Evolutionary conservation across 2,888 invertebrate genomes (phyloP).

Genomic region (Strigamia maritima): DNA sequence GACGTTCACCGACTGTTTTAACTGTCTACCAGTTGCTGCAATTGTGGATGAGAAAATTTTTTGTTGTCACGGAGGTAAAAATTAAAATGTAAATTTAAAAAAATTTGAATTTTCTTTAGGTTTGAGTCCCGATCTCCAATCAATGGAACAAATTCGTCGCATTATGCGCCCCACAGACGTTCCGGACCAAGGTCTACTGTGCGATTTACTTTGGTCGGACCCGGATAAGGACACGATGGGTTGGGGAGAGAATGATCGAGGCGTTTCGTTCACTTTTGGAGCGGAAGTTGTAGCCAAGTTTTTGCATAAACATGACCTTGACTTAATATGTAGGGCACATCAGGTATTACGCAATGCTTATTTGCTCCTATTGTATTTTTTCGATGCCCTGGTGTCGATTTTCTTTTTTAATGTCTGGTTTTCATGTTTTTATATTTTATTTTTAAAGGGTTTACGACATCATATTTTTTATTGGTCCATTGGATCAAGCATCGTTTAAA

Average conservation of each 20-base stretch:
- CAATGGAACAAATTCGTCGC: slow-evolving; percentile 52
- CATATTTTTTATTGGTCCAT: too few species aligned
- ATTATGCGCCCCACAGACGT: slow-evolving; percentile 51
- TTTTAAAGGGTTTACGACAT: too few species aligned
- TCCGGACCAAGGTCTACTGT: slow-evolving; percentile 51
- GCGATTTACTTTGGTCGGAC: slow-evolving; percentile 55
- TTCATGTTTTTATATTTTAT: too few species aligned
- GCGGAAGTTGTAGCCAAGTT: slow-evolving; percentile 57
- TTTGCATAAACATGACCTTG: slow-evolving; percentile 55
- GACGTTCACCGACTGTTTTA: slow-evolving; percentile 58
- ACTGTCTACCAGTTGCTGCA: slow-evolving; percentile 58
- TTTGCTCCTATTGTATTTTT: too few species aligned
- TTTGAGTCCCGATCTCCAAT: slow-evolving; percentile 56
- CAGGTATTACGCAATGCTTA: too few species aligned
- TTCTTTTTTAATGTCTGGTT: too few species aligned
- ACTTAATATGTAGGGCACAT: slow-evolving; percentile 59
- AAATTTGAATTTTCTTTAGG: too few species aligned
- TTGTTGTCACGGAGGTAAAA: slow-evolving; percentile 60
- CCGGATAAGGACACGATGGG: slow-evolving; percentile 53
- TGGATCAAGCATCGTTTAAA: too few species aligned
- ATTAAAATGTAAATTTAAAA: too few species aligned
- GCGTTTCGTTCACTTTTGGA: slow-evolving; percentile 60
- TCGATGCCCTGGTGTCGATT: too few species aligned
- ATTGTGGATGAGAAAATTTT: slow-evolving; percentile 57
- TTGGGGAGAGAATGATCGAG: slow-evolving; percentile 59